Evolutionary conservation across 2,113 vertebrate species (phyloP), one percentile per base, ranked within the genome.

Genomic region (Rhabdornis inornatus): DNA sequence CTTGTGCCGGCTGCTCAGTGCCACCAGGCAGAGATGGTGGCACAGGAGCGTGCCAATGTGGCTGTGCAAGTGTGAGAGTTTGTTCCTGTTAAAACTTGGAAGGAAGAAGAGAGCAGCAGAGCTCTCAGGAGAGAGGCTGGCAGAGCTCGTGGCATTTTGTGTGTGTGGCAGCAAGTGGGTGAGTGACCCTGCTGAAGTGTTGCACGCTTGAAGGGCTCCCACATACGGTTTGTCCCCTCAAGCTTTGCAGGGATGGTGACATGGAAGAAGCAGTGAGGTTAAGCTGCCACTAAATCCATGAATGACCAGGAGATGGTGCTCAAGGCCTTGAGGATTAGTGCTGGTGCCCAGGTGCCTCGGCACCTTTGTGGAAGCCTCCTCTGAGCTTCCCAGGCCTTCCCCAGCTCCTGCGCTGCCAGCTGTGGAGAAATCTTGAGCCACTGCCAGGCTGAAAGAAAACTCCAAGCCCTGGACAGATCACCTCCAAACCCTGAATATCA

Each of bases 271-370:
- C 21, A 3, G 3, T n/a, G 78, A 77, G 84, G 94, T 95, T 59
- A 68, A 60, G 44, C 16, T 55, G 83, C 65, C 93, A 91, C 76
- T 74, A 74, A 96, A 93, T 96, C 94, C 75, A 25, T 68, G 77
- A 91, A 60, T 97, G 97, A 94, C 98, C 98, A 98, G 98, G 97
- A 98, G 98, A 94, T 98, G 98, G 98, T 97, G 98, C 98, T 98
- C 97, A 91, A 97, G 92, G 94, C 93, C 92, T 96, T 97, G 94
- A 97, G 97, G 95, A 97, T 83, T 75, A 13, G 71, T 64, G 87
- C 72, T 77, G 13, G 21, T 28, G 49, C 37, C 31, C 77, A 88
- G 92, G 47, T 89, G 84, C 64, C 78, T 61, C 8, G 40, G 35
- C 64, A 64, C 65, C 86, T 83, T 78, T 35, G 21, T 50, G 57